A percentile compares a stretch with the other conserved stretches of the same genome.
phyloP scores from a whole-genome alignment of 2,113 vertebrate species.

The Gnathonemus longibarbis region DNA sequence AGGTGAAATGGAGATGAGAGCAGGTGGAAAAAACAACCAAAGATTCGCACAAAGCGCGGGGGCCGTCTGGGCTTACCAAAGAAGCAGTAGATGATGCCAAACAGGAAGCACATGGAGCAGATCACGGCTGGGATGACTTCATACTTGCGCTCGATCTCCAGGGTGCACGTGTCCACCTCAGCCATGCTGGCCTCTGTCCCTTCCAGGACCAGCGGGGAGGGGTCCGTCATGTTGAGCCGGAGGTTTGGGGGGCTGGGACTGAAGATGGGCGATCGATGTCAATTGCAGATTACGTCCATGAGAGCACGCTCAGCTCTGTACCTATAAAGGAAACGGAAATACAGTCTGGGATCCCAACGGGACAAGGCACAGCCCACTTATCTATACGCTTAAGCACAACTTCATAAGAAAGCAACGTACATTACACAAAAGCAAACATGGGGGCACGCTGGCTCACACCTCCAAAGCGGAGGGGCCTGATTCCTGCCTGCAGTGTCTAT shows the following conservation, averaged over 20 bases:
- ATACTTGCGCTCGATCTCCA: slow-evolving; percentile 58
- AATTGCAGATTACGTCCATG: not conserved
- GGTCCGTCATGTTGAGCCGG: slow-evolving; percentile 50
- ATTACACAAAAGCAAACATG: not conserved
- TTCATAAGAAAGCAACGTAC: not conserved
- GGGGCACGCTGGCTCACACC: not conserved
- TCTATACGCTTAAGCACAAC: not conserved
- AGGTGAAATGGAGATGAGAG: not conserved
- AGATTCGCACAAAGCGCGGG: too few relatives aligned
- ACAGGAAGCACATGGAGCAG: slow-evolving; percentile 66
- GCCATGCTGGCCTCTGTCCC: slow-evolving; percentile 43
- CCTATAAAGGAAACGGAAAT: slow-evolving; percentile 5
- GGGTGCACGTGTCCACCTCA: slow-evolving; percentile 53
- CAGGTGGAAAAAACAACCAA: not conserved
- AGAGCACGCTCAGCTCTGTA: not conserved
- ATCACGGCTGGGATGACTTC: slow-evolving; percentile 67
- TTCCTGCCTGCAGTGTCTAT: not conserved
- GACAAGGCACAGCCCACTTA: not conserved
- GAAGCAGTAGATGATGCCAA: slow-evolving; percentile 78
- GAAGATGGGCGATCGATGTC: slow-evolving; percentile 15
- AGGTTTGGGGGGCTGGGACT: slow-evolving; percentile 18
- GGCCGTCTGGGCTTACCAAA: slow-evolving; percentile 58
- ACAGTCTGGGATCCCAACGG: not conserved
- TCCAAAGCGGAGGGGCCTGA: not conserved
- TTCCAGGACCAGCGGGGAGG: slow-evolving; percentile 47